Conservation (phyloP, 2,888 invertebrate species). For the Agrochola circellaris region DNA sequence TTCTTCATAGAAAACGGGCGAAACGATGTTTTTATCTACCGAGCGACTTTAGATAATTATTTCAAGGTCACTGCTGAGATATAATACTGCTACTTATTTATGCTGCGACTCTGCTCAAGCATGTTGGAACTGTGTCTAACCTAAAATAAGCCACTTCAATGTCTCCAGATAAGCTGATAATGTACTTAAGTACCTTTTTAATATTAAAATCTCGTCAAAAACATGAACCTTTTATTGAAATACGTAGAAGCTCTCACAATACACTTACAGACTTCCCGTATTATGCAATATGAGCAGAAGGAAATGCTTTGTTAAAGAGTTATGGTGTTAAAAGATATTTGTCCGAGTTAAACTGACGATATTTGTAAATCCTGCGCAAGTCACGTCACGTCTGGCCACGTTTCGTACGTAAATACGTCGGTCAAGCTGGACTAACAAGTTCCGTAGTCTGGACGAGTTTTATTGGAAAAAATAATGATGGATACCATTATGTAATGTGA, state of each 20-base stretch:
- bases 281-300: slow-evolving; percentile 55
- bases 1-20: too few species aligned
- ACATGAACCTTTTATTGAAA: neutral
- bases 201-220: neutral
- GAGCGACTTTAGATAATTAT: too few species aligned
- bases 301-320: slow-evolving; percentile 45
- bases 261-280: slow-evolving; percentile 32
- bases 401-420: slow-evolving; percentile 58
- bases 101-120: neutral
- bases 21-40: too few species aligned
- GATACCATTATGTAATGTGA: slow-evolving; percentile 41
- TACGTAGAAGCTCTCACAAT: slow-evolving; percentile 12
- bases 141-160: neutral
- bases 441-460: slow-evolving; percentile 37
- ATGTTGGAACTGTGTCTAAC: neutral
- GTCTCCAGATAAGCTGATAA: neutral
- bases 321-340: slow-evolving; percentile 58
- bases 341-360: slow-evolving; percentile 52
- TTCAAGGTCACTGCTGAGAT: too few species aligned
- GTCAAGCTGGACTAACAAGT: slow-evolving; percentile 53
- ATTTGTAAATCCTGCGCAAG: slow-evolving; percentile 45
- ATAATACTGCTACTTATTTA: too few species aligned
- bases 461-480: slow-evolving; percentile 45
- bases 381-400: slow-evolving; percentile 45
- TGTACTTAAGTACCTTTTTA: too few species aligned